Evolutionary conservation across 2,113 vertebrate species (phyloP), one percentile per base, ranked within the genome.

Genomic region (Crotophaga sulcirostris): DNA sequence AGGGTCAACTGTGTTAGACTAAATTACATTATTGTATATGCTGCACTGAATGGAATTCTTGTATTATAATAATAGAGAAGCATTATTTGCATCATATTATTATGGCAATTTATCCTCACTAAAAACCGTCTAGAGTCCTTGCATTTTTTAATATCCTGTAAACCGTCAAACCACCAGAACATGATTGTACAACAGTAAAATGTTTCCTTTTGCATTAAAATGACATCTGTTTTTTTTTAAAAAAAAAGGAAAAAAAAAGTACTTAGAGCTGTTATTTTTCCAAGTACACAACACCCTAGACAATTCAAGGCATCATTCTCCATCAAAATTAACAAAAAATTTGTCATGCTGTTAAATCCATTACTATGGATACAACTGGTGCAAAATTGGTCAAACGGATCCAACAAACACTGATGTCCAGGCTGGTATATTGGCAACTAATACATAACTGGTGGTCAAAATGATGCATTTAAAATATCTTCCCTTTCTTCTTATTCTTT

Each of bases 401-500:
- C 98, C 98, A 98, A 98, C 97, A 98, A 98, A 98, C 98, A 98
- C 98, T 97, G 98, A 98, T 97, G 98, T 99, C 98, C 98, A 98
- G 99, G 98, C 98, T 98, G 98, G 98, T 97, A 97, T 98, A 97
- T 98, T 99, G 98, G 99, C 98, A 99, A 99, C 97, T 98, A 97
- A 98, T 98, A 98, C 76, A 97, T 98, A 97, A 98, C 97, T 97
- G 98, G 97, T 98, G 97, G 97, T 98, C 97, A 97, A 93, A 87
- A 90, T 33, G 88, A 95, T 96, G 94, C 85, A 85, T 97, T 98
- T 99, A 99, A 98, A 99, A 99, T 98, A 99, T 99, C 98, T 99
- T 99, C 97, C 99, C 99, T 99, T 99, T 99, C 98, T 99, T 99
- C 98, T 99, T 99, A 98, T 99, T 99, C 98, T 99, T 99, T 98